A percentile compares a stretch with the other conserved stretches of the same genome.
phyloP scores from a whole-genome alignment of 2,888 invertebrate genomes.

The Philaethria dido region DNA sequence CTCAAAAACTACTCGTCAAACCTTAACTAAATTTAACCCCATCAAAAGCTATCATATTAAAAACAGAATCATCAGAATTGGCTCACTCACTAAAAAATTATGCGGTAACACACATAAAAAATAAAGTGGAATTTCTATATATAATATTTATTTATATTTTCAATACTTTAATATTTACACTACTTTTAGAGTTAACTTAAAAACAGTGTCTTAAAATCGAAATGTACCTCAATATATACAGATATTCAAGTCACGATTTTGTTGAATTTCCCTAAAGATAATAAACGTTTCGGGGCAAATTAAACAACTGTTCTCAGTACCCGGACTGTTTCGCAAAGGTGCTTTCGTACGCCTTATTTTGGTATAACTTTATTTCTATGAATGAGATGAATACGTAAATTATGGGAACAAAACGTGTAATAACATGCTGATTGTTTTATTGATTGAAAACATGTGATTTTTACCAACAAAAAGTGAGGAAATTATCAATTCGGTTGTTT shows the following conservation, averaged over 20 bases:
- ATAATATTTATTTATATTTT: too few species aligned
- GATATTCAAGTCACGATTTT: slow-evolving; percentile 67
- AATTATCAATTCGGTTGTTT: too few species aligned
- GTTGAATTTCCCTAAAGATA: slow-evolving; percentile 78
- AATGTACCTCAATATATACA: slow-evolving; percentile 29
- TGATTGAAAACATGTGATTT: background rate
- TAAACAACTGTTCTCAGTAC: slow-evolving; percentile 63
- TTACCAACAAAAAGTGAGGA: too few species aligned
- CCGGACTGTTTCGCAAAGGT: slow-evolving; percentile 26
- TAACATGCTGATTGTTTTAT: slow-evolving; percentile 6
- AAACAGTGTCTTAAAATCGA: slow-evolving; percentile 45
- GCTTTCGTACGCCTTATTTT: slow-evolving; percentile 29
- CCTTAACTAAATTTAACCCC: too few species aligned
- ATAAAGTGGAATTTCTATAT: too few species aligned
- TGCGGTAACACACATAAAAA: too few species aligned
- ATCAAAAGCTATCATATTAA: too few species aligned
- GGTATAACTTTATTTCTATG: slow-evolving; percentile 19
- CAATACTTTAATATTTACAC: background rate
- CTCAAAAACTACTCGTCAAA: too few species aligned
- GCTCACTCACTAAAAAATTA: too few species aligned
- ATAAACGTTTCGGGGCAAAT: slow-evolving; percentile 73
- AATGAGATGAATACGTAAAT: slow-evolving; percentile 25
- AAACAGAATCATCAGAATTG: too few species aligned
- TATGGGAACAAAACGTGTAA: background rate
- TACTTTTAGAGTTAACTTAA: background rate